Percentiles rank a stretch among this genome's conserved stretches.
Evolutionary conservation across 1,140 invertebrate species (phyloP).

Genomic region (Drosophila pallidifrons): DNA sequence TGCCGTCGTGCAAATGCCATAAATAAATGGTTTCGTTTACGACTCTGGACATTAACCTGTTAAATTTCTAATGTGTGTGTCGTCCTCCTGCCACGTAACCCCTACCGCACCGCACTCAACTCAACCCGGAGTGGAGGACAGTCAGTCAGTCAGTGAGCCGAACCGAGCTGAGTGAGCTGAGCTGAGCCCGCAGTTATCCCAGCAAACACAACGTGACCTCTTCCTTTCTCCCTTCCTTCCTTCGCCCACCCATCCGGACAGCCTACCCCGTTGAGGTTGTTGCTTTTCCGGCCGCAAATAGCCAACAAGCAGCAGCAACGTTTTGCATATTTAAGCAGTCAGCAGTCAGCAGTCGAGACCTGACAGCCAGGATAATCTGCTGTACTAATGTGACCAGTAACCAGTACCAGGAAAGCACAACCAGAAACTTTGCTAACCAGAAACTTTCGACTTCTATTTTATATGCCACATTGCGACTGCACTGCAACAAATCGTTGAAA

Average conservation of each 20-base stretch:
- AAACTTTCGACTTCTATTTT: conserved; percentile 41
- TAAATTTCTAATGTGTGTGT: conserved; percentile 82
- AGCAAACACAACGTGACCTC: conserved; percentile 35
- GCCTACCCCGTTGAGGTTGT: conserved; percentile 37
- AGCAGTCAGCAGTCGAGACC: conserved; percentile 38
- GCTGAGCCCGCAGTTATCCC: conserved; percentile 46
- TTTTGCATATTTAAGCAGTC: conserved; percentile 81
- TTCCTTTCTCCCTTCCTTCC: not conserved
- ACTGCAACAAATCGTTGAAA: conserved; percentile 18
- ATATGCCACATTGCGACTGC: conserved; percentile 31
- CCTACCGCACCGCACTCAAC: too few relatives aligned
- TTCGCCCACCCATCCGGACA: too few relatives aligned
- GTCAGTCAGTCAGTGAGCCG: conserved; percentile 18
- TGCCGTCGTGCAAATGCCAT: conserved; percentile 64
- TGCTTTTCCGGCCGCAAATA: conserved; percentile 66
- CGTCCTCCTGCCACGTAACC: not conserved
- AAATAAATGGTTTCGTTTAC: conserved; percentile 84
- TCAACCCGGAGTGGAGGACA: not conserved
- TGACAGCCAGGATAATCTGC: conserved; percentile 73
- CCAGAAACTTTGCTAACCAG: conserved; percentile 16
- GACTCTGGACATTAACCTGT: conserved; percentile 84
- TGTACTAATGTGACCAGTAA: conserved; percentile 74
- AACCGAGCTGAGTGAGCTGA: conserved; percentile 14
- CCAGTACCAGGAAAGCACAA: conserved; percentile 16
- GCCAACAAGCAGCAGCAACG: conserved; percentile 61